phyloP scores from a whole-genome alignment of 35 echinoderm and acorn worm species.

The Acanthaster planci region DNA sequence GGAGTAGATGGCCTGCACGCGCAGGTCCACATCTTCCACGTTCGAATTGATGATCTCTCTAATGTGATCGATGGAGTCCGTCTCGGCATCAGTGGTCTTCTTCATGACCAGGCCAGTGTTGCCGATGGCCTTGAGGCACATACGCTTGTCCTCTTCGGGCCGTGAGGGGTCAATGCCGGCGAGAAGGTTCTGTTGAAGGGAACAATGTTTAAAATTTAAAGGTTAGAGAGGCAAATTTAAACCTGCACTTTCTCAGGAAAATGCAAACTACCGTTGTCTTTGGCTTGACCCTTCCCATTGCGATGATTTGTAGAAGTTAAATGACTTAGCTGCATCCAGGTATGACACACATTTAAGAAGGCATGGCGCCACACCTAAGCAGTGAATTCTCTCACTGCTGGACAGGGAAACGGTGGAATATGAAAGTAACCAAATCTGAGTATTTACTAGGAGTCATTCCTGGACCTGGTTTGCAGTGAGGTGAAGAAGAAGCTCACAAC shows the following conservation, averaged over 20 bases:
- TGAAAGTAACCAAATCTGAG: background rate
- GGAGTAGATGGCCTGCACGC: constrained; percentile 59
- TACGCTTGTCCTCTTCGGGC: constrained; percentile 18
- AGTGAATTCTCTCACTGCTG: background rate
- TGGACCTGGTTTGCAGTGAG: background rate
- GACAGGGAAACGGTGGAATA: background rate
- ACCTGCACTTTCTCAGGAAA: background rate
- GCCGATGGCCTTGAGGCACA: constrained; percentile 63
- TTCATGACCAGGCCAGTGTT: constrained; percentile 38
- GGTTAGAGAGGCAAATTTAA: no score
- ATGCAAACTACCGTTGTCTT: background rate
- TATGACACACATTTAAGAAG: background rate
- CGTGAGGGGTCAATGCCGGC: constrained; percentile 27
- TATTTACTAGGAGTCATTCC: background rate
- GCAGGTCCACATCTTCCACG: background rate
- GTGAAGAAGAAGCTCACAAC: background rate
- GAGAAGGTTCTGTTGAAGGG: constrained; percentile 31
- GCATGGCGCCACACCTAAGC: background rate
- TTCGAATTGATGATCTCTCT: constrained; percentile 15
- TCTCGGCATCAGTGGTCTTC: background rate
- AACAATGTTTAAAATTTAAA: no score
- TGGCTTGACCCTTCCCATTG: no score
- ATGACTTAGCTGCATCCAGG: no score
- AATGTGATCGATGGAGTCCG: constrained; percentile 24
- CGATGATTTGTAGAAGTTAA: no score